Evolutionary conservation across 2,113 vertebrate genomes (phyloP).

Genomic region (Sander lucioperca): DNA sequence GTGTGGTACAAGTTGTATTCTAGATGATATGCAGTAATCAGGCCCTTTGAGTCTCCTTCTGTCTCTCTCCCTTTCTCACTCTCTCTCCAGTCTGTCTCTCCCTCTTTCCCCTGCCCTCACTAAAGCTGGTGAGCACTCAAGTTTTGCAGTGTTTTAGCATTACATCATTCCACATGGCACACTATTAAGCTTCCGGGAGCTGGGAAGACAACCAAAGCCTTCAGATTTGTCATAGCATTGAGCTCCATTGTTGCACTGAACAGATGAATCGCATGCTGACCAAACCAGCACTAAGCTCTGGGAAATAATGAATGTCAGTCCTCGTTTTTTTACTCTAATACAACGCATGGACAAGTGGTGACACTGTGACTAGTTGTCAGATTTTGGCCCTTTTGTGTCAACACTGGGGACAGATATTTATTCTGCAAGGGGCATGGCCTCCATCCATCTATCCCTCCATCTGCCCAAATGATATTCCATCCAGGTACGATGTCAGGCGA

Average conservation of each 20-base stretch:
- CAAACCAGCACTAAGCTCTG: constrained; percentile 52
- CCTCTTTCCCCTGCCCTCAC: constrained; percentile 53
- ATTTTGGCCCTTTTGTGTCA: constrained; percentile 65
- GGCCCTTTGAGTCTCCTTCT: constrained; percentile 79
- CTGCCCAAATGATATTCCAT: constrained; percentile 73
- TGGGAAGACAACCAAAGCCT: constrained; percentile 72
- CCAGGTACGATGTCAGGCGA: constrained; percentile 80
- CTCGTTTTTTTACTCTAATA: constrained; percentile 36
- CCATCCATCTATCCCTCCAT: constrained; percentile 48
- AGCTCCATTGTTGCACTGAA: constrained; percentile 74
- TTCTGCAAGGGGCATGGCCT: constrained; percentile 55
- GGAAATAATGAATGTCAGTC: constrained; percentile 71
- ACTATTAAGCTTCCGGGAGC: constrained; percentile 80
- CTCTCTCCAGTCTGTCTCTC: constrained; percentile 56
- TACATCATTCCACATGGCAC: constrained; percentile 84
- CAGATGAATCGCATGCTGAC: constrained; percentile 75
- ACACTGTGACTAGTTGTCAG: constrained; percentile 44
- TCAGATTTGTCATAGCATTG: constrained; percentile 75
- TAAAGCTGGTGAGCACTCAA: constrained; percentile 76
- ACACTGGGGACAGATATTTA: constrained; percentile 56
- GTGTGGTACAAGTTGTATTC: constrained; percentile 80
- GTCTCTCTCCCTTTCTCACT: constrained; percentile 58
- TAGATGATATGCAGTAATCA: constrained; percentile 85
- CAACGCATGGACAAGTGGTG: constrained; percentile 42
- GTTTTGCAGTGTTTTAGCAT: constrained; percentile 82